Conservation (phyloP, 2,113 vertebrate genomes). For the Tyto alba region DNA sequence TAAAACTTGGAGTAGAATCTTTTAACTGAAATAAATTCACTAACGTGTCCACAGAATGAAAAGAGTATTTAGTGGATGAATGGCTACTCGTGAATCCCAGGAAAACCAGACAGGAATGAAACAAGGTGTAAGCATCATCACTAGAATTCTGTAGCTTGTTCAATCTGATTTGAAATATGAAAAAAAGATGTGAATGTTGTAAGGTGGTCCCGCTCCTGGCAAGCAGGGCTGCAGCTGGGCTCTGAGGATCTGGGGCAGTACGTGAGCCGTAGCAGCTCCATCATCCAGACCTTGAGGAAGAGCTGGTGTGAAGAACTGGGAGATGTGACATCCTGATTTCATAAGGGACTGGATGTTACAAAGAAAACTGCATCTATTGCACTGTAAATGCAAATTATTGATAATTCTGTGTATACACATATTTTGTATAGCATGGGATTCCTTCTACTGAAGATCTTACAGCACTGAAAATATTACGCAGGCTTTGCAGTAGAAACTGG, state of each 20-base stretch:
- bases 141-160: not conserved
- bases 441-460: not conserved
- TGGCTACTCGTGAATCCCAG: not conserved
- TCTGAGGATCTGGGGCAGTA: not conserved
- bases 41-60: not conserved
- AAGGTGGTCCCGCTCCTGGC: fast-evolving
- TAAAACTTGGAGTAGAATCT: conserved; percentile 12
- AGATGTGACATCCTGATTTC: not conserved
- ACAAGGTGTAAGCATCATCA: not conserved
- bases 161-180: not conserved
- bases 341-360: fast-evolving
- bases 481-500: not conserved
- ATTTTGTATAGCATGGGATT: not conserved
- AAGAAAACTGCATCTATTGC: not conserved
- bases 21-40: conserved; percentile 12
- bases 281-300: not conserved
- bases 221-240: not conserved
- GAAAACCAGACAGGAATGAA: not conserved
- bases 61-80: not conserved
- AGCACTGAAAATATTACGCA: not conserved
- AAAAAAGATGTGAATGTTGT: not conserved
- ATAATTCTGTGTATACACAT: not conserved
- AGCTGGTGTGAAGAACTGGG: not conserved
- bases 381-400: not conserved
- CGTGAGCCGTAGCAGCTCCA: fast-evolving